phyloP scores from a whole-genome alignment of 2,888 invertebrate genomes.

The Acanthosoma haemorrhoidale region DNA sequence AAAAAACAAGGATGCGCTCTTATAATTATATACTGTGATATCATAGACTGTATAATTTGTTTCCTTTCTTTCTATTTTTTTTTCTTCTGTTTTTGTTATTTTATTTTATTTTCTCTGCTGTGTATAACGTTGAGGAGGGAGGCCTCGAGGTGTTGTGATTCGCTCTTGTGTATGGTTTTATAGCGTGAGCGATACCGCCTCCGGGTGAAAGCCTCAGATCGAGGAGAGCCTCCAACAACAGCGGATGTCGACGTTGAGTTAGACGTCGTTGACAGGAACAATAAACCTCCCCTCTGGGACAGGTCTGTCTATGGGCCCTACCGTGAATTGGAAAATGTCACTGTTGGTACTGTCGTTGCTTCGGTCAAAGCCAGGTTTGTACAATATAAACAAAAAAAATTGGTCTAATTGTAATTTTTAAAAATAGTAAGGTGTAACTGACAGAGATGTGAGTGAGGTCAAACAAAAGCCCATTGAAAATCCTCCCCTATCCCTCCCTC shows the following conservation, averaged over 20 bases:
- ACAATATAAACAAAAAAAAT: slow-evolving; percentile 37
- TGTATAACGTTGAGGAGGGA: slow-evolving; percentile 33
- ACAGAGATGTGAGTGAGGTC: slow-evolving; percentile 30
- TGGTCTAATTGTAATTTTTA: neutral
- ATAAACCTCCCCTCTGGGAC: slow-evolving; percentile 97
- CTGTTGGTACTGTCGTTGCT: slow-evolving; percentile 97
- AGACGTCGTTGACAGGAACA: slow-evolving; percentile 97
- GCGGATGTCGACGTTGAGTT: slow-evolving; percentile 96
- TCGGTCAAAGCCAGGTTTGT: slow-evolving; percentile 88
- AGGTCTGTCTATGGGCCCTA: slow-evolving; percentile 92
- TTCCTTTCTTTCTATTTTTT: slow-evolving; percentile 2
- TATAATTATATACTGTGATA: neutral
- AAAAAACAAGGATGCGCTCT: neutral
- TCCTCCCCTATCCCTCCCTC: slow-evolving; percentile 19
- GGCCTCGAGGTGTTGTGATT: slow-evolving; percentile 28
- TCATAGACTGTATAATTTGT: neutral
- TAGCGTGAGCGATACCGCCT: slow-evolving; percentile 95
- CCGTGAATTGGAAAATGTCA: slow-evolving; percentile 97
- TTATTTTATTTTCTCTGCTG: slow-evolving; percentile 47
- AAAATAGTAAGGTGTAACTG: slow-evolving; percentile 11
- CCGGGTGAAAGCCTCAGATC: slow-evolving; percentile 93
- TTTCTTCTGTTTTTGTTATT: slow-evolving; percentile 35
- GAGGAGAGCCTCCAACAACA: slow-evolving; percentile 83
- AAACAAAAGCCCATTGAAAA: slow-evolving; percentile 13
- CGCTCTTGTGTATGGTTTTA: slow-evolving; percentile 36